Evolutionary conservation across 1,140 invertebrate genomes (phyloP), one percentile per base, ranked within the genome.

Genomic region (Uloborus diversus): DNA sequence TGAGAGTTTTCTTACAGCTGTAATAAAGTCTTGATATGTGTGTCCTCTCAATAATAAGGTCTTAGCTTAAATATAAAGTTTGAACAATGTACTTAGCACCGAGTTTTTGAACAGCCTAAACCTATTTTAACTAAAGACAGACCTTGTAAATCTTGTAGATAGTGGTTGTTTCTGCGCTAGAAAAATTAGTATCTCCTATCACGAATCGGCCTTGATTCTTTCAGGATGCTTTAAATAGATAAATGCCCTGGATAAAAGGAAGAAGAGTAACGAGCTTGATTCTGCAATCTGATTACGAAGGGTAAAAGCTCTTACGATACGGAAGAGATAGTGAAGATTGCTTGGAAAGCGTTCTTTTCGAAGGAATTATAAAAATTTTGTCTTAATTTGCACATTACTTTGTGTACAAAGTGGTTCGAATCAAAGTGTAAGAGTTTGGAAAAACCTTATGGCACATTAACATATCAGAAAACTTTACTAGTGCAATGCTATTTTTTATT

Each of bases 141-240:
- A 42, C 17, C 37, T 42, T 17, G 2, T 13, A 9, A 42, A 42
- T 42, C 37, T 42, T 13, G 17, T 42, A 42, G 9, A 42, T 42
- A 42, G 37, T 13, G 9, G 37, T 9, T 13, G 37, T 42, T 42
- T 42, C 37, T 42, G 17, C 37, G 14, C 37, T 9, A 42, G 37
- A 2, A 25, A 35, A 49, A 66, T 66, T 66, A 51, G 28, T 37
- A 35, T 56, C 17, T 56, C 51, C 9, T 28, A 33, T 37, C 68
- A 70, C 30, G 68, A 35, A 23, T 1, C 20, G 7, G 1, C 7
- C n/a, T 1, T 23, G 51, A 37, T 70, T 57, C 51, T 70, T 70
- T 57, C 4, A 57, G 49, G 20, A 68, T 49, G 25, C 51, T 68
- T 68, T 68, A 35, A 68, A 68, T 35, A 70, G 51, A 70, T 70